These are phyloP conservation scores for Bombus huntii DNA, from an alignment of 1,140 invertebrate genomes.

Conservation along the genomic window DNA sequence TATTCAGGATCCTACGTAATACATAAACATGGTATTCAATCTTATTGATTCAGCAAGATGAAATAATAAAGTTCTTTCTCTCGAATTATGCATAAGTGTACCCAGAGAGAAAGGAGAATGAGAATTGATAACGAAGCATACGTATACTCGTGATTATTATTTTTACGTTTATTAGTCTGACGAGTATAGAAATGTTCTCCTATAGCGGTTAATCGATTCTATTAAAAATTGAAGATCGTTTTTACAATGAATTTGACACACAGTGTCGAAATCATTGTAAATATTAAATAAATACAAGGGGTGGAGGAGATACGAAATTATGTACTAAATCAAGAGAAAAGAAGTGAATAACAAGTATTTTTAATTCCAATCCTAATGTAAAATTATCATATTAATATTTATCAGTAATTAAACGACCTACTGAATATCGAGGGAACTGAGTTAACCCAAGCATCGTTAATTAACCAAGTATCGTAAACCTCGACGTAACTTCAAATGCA, in stretches of 20 bases:
- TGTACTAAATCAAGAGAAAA: neutral
- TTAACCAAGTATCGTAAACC: neutral
- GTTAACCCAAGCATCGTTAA: neutral
- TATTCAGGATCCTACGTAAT: neutral
- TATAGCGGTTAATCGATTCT: no score
- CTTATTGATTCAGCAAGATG: neutral
- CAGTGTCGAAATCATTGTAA: neutral
- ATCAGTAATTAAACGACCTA: neutral
- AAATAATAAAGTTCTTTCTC: neutral
- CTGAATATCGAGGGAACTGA: neutral
- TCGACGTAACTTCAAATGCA: neutral
- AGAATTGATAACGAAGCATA: no score
- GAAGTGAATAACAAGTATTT: neutral
- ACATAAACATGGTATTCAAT: neutral
- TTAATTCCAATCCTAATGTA: neutral
- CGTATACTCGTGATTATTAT: no score
- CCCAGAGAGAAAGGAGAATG: no score
- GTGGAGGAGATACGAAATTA: neutral
- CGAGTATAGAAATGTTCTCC: no score
- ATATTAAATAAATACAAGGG: no score
- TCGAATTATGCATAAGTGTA: no score
- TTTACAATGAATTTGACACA: neutral
- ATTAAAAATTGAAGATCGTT: neutral
- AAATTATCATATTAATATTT: neutral
- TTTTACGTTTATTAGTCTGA: no score